A percentile compares a stretch with the other conserved stretches of the same genome.
phyloP scores from a whole-genome alignment of 2,888 invertebrate genomes.

The Cylloceria caligata region DNA sequence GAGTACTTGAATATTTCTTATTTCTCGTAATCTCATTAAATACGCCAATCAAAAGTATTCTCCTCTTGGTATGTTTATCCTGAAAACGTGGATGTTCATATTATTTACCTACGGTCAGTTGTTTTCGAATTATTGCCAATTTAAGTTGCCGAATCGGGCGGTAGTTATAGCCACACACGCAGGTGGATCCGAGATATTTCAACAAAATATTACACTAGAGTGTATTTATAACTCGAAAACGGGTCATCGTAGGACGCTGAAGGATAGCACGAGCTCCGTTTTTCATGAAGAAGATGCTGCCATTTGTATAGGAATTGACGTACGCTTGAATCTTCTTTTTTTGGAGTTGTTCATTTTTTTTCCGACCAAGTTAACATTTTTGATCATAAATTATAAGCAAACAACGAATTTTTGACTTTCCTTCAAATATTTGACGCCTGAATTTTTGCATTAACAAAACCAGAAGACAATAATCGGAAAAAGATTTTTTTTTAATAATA shows the following conservation, averaged over 20 bases:
- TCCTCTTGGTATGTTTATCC: too few relatives aligned
- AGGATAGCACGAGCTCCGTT: neutral
- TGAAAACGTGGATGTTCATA: too few relatives aligned
- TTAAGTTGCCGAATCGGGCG: neutral
- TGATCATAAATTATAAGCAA: neutral
- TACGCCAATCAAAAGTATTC: too few relatives aligned
- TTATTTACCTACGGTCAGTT: neutral
- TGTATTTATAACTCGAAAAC: neutral
- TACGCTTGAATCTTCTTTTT: neutral
- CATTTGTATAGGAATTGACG: neutral
- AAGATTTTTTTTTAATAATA: too few relatives aligned
- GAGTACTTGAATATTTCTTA: conserved; percentile 32
- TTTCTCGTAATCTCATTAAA: too few relatives aligned
- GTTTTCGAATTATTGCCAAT: neutral
- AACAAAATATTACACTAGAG: neutral
- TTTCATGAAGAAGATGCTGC: neutral
- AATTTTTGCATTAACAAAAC: too few relatives aligned
- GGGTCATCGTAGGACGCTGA: neutral
- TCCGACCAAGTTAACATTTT: neutral
- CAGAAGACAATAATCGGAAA: too few relatives aligned
- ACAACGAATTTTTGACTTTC: too few relatives aligned
- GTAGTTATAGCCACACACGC: neutral
- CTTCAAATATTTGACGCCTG: too few relatives aligned
- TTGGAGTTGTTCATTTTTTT: neutral
- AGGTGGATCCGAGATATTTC: neutral